These are phyloP conservation scores for Beroe forskalii DNA, from an alignment of 37 sponge, comb jelly and placozoan species.

Conservation along the genomic window DNA sequence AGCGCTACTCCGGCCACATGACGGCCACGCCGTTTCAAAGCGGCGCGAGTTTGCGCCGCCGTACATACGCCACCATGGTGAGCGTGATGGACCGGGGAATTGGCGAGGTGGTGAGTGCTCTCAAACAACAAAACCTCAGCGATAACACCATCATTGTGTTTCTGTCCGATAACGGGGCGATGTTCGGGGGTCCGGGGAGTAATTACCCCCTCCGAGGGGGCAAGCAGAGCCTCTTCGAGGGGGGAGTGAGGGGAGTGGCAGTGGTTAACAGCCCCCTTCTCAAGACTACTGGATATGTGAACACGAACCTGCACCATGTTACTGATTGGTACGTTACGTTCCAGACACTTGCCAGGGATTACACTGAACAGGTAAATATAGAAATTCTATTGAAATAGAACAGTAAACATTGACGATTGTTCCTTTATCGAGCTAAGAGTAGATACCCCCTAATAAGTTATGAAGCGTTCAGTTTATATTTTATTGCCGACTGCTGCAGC, in stretches of 20 bases:
- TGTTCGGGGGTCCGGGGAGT: neutral
- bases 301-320: slow-evolving; percentile 48
- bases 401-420: too few species aligned
- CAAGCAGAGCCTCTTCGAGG: slow-evolving; percentile 3
- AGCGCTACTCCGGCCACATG: neutral
- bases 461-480: too few species aligned
- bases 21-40: neutral
- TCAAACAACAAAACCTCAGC: neutral
- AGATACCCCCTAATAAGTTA: too few species aligned
- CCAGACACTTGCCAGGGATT: neutral
- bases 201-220: slow-evolving; percentile 61
- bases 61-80: neutral
- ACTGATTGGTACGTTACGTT: slow-evolving; percentile 49
- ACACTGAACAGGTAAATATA: neutral
- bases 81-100: neutral
- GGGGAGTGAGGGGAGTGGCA: slow-evolving; percentile 17
- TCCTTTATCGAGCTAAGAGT: too few species aligned
- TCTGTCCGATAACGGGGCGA: slow-evolving; percentile 19
- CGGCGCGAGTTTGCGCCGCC: too few species aligned
- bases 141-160: slow-evolving; percentile 23
- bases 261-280: slow-evolving; percentile 36
- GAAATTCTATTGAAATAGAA: too few species aligned
- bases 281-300: neutral
- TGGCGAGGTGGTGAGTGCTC: neutral
- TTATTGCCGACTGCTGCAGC: too few species aligned